Base-by-base conservation (phyloP, 1,140 invertebrate species). In the Brachionus plicatilis region DNA sequence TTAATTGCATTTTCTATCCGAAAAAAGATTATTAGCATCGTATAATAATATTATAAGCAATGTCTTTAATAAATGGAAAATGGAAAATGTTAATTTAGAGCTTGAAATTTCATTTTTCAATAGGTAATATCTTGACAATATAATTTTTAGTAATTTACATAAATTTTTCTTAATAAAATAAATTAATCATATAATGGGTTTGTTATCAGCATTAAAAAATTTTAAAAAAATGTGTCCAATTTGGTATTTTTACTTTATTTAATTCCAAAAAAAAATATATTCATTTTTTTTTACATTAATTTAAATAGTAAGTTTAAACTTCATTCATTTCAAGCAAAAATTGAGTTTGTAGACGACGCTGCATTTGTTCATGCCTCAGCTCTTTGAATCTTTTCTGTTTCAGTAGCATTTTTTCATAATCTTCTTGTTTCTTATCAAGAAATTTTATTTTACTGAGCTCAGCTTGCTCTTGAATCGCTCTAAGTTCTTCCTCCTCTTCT, bases 371-470 rank as follows among this genome's bases (percentile, higher is more conserved):
- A 17, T 80, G 45, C 20, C 33, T 33, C 27, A 80, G 29, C 45
- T 80, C 76, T 56, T 65, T 65, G 4, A 80, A 80, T 9, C 76
- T n/a, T 17, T 56, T 65, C 29, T 80, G 76, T 41, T 53, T 80
- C 0, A 65, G n/a, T 11, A 80, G 20, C 45, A 53, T 56, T 65
- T 56, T 65, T 41, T 80, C 76, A 65, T 80, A 80, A n/a, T 65
- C 50, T 7, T 56, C 47, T 65, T 80, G 76, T 56, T 65, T 80
- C 33, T 56, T 65, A 41, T 80, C 56, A 29, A 60, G 76, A 80
- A 53, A 9, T 8, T 37, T 9, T n/a, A 41, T 80, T 65, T 53
- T 29, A 9, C 27, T 53, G 6, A 80, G 29, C 45, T 56, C 76
- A 17, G 11, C n/a, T 53, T 80, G 45, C n/a, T 53, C 33, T 33